Base-by-base conservation (phyloP, 2,888 invertebrate genomes). In the Leptopilina syphax region DNA sequence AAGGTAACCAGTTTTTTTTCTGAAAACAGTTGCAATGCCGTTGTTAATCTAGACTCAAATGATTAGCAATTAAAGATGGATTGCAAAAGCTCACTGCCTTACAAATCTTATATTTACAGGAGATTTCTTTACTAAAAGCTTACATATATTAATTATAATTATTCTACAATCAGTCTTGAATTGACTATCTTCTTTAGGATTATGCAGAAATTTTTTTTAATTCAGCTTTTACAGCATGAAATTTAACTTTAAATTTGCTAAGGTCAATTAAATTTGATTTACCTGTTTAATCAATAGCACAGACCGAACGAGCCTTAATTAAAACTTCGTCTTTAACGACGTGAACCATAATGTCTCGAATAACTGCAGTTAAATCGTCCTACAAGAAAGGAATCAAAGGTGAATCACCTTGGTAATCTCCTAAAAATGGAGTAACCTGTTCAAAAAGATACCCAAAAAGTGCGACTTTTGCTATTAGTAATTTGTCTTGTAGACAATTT, bases 381-480 rank as follows among this genome's bases (percentile, higher is more conserved):
- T 83, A 80, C n/a, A 86, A 80, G 77, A 84, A 82, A 34, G 85
- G 83, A 27, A 78, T 81, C 41, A 83, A 18, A 0, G 85, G 84
- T 12, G 8, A 57, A 63, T 86, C 82, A 13, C 79, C 78, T 77
- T 86, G 83, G 66, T 83, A 86, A 47, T 84, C 70, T 10, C 13
- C 65, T 47, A 85, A 77, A 81, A 86, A 85, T 54, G 81, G 81
- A 79, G 85, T 83, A 13, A 86, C 65, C 18, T 79, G 78, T 50
- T 65, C 63, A 8, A 83, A 80, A 50, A 81, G 44, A 3, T 83
- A 63, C 18, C 44, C 24, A 50, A 84, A 85, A 80, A 85, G 83
- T 24, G 82, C 65, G 7, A 86, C 18, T 79, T 85, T 84, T 10
- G 81, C 73, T n/a, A 57, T 65, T 3, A 84, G 44, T 6, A 85